Evolutionary conservation across 64 coral and sea anemone genomes (phyloP), one percentile per base, ranked within the genome.

Genomic region (Stichodactyla mertensii): DNA sequence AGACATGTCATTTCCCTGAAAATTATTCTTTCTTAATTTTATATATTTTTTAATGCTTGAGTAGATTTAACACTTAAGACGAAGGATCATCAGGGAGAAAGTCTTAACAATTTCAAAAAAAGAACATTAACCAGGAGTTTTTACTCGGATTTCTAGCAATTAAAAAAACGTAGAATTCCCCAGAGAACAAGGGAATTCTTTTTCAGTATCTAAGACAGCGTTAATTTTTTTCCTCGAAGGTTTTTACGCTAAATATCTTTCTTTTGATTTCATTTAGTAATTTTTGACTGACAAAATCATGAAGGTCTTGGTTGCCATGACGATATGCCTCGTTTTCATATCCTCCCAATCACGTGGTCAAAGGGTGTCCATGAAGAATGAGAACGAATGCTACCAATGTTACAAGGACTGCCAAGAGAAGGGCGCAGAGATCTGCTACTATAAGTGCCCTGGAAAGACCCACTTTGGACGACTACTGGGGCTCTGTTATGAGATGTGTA

Each of bases 361-460:
- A 57, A 22, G n/a, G n/a, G 71, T 23, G 4, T 11, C 52, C 14
- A 13, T 82, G 12, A 52, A 52, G 80, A 77, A 23, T 28, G 52
- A 54, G 27, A 55, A 36, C 16, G 55, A 57, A 31, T 85, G 83
- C 54, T 60, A 85, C 56, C 16, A 45, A 36, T 85, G 83, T 52
- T 85, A 85, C 83, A 55, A 10, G 83, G 54, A 55, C 83, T 85
- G 83, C 31, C 53, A 62, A 55, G 24, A 85, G 6, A 85, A 85
- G 54, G 83, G 51, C 1, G 55, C 60, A 13, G 83, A 85, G 23
- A 61, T 18, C 15, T 85, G 83, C 60, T 85, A 85, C 52, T 60
- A 61, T 24, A 61, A 15, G 31, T 85, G 83, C 56, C 55, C 60
- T 20, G 15, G 13, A 24, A 64, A 15, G 4, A 16, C 9, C 54